These are phyloP conservation scores for Drosophila atripex DNA, from an alignment of 2,888 invertebrate genomes.

Conservation along the genomic window DNA sequence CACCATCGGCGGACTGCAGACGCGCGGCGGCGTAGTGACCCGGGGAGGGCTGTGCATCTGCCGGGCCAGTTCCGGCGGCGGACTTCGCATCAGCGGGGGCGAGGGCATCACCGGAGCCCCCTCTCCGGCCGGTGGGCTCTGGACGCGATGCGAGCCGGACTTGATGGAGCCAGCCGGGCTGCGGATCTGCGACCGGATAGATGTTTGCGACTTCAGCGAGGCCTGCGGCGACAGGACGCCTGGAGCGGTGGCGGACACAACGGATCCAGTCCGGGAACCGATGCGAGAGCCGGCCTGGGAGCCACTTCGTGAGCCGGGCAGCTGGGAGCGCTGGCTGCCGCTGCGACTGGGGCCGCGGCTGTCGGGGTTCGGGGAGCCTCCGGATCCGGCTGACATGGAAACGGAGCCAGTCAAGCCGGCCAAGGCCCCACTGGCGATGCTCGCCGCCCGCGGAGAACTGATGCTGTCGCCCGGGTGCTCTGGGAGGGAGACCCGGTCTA, in stretches of 20 bases:
- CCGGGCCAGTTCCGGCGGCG: constrained; percentile 65
- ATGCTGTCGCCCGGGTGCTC: constrained; percentile 64
- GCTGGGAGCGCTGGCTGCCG: constrained; percentile 55
- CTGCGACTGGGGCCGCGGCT: constrained; percentile 74
- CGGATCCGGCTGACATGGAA: constrained; percentile 32
- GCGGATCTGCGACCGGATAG: constrained; percentile 55
- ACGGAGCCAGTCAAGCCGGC: constrained; percentile 56
- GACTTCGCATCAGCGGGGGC: constrained; percentile 76
- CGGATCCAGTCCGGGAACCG: constrained; percentile 71
- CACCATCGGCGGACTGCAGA: constrained; percentile 79
- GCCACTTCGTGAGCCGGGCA: constrained; percentile 59
- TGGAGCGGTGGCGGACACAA: constrained; percentile 55
- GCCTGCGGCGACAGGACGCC: constrained; percentile 70
- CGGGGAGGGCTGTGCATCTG: constrained; percentile 80
- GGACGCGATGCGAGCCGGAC: constrained; percentile 63
- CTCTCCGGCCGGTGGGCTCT: constrained; percentile 77
- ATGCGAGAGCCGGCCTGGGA: constrained; percentile 69
- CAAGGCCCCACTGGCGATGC: constrained; percentile 66
- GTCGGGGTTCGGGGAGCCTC: constrained; percentile 54
- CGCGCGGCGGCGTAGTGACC: constrained; percentile 78
- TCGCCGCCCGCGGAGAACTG: constrained; percentile 72
- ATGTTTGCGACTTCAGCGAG: constrained; percentile 67
- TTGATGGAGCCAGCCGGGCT: constrained; percentile 75
- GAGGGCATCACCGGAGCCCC: constrained; percentile 80
- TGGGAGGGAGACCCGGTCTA: constrained; percentile 49